These are phyloP conservation scores for Premnoplex brunnescens DNA, from an alignment of 2,797 vertebrate species.

Conservation along the genomic window DNA sequence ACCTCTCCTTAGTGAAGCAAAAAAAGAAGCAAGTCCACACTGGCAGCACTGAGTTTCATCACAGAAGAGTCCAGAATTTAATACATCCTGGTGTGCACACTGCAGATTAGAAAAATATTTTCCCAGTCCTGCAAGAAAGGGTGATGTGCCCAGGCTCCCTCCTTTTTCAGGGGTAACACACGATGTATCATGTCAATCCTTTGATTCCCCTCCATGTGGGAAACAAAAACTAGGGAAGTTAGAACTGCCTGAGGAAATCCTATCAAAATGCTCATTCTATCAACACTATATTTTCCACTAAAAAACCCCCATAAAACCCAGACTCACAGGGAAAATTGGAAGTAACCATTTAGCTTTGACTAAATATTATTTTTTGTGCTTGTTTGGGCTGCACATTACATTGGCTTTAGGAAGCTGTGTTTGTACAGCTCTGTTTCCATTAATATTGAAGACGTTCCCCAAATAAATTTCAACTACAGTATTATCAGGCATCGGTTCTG, in stretches of 20 bases:
- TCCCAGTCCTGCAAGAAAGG: background rate
- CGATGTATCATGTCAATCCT: accelerated
- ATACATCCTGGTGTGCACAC: background rate
- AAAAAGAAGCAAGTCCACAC: background rate
- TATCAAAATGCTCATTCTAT: background rate
- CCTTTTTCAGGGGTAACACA: background rate
- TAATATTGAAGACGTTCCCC: background rate
- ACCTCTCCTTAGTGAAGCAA: slow-evolving; percentile 32
- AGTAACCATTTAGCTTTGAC: background rate
- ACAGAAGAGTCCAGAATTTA: background rate
- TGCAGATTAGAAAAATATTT: background rate
- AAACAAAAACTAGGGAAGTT: background rate
- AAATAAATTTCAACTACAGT: background rate
- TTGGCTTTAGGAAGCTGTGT: background rate
- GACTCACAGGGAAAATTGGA: background rate
- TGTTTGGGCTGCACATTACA: background rate
- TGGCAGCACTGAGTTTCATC: background rate
- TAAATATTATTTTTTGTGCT: background rate
- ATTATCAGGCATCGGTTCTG: background rate
- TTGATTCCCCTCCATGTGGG: background rate
- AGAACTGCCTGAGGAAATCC: background rate
- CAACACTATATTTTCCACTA: background rate
- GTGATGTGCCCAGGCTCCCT: background rate
- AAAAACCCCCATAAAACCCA: background rate
- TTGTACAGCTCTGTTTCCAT: background rate